Base-by-base conservation (phyloP, 1,140 invertebrate species). In the Eueides isabella region DNA sequence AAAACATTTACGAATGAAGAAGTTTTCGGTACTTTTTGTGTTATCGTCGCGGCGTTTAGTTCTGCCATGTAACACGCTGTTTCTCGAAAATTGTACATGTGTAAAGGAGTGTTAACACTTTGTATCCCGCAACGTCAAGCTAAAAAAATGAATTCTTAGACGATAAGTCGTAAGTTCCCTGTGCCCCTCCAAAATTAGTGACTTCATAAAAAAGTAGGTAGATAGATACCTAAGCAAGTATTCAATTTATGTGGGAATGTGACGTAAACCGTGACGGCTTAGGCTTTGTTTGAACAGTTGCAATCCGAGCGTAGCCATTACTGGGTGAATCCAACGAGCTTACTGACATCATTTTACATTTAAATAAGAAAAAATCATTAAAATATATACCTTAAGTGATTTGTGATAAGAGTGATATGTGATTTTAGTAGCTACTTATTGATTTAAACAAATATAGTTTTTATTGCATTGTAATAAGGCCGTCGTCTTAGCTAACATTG, bases 221-320 rank as follows among this genome's bases (percentile, higher is more conserved):
- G 12, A 7, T 26, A 55, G 12, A 7, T 9, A 38, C 2, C 35
- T 11, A 11, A 33, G 7, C 14, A 44, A 44, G n/a, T 55, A 9
- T 55, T 23, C 7, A 55, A 74, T 69, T 33, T 35, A 55, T 69
- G 72, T 74, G 72, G 72, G 72, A 74, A 74, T 62, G 29, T 74
- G 41, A 74, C 67, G 62, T 69, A 69, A 35, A 74, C 23, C 67
- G 31, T 74, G 72, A 69, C 72, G 30, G 67, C 64, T 61, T 30
- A 61, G 44, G 65, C 61, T 66, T 55, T 74, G 67, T 69, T 74
- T 74, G 23, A 70, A 65, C 72, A 74, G 72, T 74, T 69, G 38
- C 35, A 33, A 69, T 69, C 67, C 61, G 67, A 33, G 55, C 72
- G 72, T 74, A 69, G 72, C 67, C 67, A 65, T 69, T 62, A 30